Evolutionary conservation across 2,888 invertebrate species (phyloP).

Genomic region (Cordylochernes scorpioides): DNA sequence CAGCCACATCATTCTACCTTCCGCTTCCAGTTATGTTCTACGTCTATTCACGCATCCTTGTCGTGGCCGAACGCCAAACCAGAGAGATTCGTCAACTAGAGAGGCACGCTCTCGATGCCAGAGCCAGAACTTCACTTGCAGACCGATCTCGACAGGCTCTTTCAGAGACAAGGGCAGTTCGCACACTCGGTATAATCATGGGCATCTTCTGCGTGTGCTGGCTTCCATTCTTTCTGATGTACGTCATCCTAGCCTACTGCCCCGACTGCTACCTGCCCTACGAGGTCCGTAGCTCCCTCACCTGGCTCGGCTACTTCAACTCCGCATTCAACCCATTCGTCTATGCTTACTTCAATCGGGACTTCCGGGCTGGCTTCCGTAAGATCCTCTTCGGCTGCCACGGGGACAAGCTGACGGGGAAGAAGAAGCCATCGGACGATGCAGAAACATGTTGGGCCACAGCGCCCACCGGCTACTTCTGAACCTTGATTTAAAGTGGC

Average conservation of each 20-base stretch:
- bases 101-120: conserved; percentile 5
- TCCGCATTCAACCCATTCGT: conserved; percentile 63
- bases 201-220: conserved; percentile 89
- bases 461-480: no score
- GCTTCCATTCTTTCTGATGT: conserved; percentile 87
- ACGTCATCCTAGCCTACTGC: conserved; percentile 63
- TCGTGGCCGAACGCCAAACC: conserved; percentile 17
- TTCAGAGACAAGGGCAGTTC: conserved; percentile 87
- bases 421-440: no score
- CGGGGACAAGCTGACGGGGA: no score
- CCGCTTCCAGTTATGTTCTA: conserved; percentile 18
- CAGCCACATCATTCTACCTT: conserved; percentile 18
- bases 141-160: conserved; percentile 67
- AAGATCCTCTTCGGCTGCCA: no score
- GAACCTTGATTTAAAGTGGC: no score
- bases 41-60: conserved; percentile 17
- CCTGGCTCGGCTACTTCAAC: conserved; percentile 13
- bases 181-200: conserved; percentile 81
- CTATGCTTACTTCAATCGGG: conserved; percentile 76
- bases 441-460: no score
- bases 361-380: conserved; percentile 80
- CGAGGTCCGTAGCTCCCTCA: conserved; percentile 28
- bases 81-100: conserved; percentile 16
- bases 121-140: conserved; percentile 38
- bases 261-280: conserved; percentile 51